Evolutionary conservation across 2,888 invertebrate genomes (phyloP), one percentile per base, ranked within the genome.

Genomic region (Drosophila prolongata): DNA sequence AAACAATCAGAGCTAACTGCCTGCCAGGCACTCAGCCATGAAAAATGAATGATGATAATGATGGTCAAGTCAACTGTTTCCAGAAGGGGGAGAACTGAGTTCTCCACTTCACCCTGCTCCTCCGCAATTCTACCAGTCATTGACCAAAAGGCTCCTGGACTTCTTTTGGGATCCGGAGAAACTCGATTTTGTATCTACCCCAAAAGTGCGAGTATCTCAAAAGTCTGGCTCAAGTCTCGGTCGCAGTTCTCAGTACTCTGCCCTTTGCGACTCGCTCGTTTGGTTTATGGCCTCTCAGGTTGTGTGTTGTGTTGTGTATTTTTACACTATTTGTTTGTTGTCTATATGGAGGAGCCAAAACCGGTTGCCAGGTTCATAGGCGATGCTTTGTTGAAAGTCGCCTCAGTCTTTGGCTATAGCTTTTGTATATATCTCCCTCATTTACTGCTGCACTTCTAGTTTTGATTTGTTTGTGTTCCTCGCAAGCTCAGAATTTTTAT

Each of bases 11-110:
- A 85, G 83, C 83, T 80, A 88, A 84, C 89, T 86, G 83, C 89
- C 86, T 82, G 88, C 83, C 82, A 89, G 85, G 85, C 85, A 86
- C 85, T 86, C 79, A 86, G 79, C 87, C 85, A 84, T 86, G 87
- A 87, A 86, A 86, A 85, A 86, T 86, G 85, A 86, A 89, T 89
- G 87, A 89, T 89, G 87, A 89, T 87, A 77, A 85, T 84, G 87
- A 86, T 64, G 56, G 40, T 55, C 68, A 35, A 67, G 68, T 35
- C 53, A 62, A 62, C 62, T 49, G 62, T 40, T 47, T 42, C 30
- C 47, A 34, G 66, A 34, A 34, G 42, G 44, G 16, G 24, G 40
- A 52, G 40, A 24, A 27, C 24, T 37, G 30, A 6, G 27, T 44
- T 34, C 62, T 30, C 65, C 49, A 30, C 30, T 30, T 30, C 30